Evolutionary conservation across 2,113 vertebrate species (phyloP), one percentile per base, ranked within the genome.

Genomic region (Bothrops jararaca): DNA sequence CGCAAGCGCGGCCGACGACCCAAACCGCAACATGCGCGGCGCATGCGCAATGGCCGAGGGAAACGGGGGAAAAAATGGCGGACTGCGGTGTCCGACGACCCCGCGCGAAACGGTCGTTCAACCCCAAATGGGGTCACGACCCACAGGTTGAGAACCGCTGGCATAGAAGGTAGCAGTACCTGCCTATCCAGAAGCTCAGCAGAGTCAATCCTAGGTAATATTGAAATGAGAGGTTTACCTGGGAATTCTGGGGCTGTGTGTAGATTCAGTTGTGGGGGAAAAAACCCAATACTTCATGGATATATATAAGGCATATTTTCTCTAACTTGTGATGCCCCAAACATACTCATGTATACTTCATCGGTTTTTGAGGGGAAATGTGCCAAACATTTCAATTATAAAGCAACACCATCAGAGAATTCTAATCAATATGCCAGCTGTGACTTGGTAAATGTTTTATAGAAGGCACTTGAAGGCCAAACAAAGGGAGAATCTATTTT

Each of bases 391-490:
- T 3, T 29, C 0, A 52, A 1, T 54, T 91, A 3, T 53, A 90
- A 94, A 89, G 42, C 39, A 1, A 20, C 20, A 29, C 48, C 34
- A 64, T 89, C 89, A 20, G 3, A 29, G 56, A 4, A 57, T 10
- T 45, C n/a, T 89, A 92, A 69, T 88, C 56, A 0, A 24, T 91
- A 26, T 87, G 10, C 89, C 15, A 26, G 2, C 91, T 60, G 1
- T 5, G 45, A n/a, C 89, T 93, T 92, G 12, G 52, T 89, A 89
- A 94, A 92, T 60, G 48, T n/a, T 91, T 91, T 91, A 91, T 42
- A 39, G 7, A n/a, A 60, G 92, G 13, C 15, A 64, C 93, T 91
- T 95, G n/a, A 88, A 91, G 2, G 52, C 8, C 1, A 45, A 26
- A 88, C 15, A 74, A 48, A 57, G 80, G 29, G 92, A 60, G 90